phyloP scores from a whole-genome alignment of 2,113 vertebrate species.

The Melanostigma gelatinosum region DNA sequence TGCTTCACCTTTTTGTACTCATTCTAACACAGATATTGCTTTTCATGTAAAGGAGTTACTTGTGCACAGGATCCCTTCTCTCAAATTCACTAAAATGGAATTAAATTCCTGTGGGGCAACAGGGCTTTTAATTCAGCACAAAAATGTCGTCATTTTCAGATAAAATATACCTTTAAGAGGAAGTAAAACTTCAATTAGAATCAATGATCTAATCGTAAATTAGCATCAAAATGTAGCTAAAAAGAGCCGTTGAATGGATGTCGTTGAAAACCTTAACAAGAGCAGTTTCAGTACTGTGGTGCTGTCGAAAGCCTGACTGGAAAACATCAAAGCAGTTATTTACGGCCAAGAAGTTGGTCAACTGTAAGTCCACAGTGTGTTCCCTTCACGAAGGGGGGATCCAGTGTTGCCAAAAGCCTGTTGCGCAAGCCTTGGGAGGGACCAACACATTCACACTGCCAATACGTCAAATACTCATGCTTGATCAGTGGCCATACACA shows the following conservation, averaged over 20 bases:
- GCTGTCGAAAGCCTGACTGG: too few species aligned
- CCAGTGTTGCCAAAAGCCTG: background rate
- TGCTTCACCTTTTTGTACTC: slow-evolving; percentile 28
- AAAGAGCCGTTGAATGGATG: too few species aligned
- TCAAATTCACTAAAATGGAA: slow-evolving; percentile 2
- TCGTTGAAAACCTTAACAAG: too few species aligned
- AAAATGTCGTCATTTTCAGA: too few species aligned
- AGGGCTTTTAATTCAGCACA: too few species aligned
- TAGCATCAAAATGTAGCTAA: background rate
- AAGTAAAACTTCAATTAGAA: background rate
- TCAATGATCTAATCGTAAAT: background rate
- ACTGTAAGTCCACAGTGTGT: background rate
- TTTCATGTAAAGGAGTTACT: slow-evolving; percentile 41
- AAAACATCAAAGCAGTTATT: too few species aligned
- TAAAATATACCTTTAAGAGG: background rate
- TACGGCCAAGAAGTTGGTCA: too few species aligned
- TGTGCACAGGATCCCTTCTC: background rate
- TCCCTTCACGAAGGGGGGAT: slow-evolving; percentile 9
- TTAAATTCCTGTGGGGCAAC: background rate
- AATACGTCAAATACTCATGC: background rate
- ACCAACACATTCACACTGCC: background rate
- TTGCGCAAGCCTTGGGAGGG: background rate
- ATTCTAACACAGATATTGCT: slow-evolving; percentile 15
- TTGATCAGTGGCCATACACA: background rate
- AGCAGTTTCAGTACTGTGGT: too few species aligned